Percentiles rank a stretch among this genome's conserved stretches.
These are phyloP conservation scores for Heliothis virescens DNA, from an alignment of 1,140 invertebrate genomes.

Conservation along the genomic window DNA sequence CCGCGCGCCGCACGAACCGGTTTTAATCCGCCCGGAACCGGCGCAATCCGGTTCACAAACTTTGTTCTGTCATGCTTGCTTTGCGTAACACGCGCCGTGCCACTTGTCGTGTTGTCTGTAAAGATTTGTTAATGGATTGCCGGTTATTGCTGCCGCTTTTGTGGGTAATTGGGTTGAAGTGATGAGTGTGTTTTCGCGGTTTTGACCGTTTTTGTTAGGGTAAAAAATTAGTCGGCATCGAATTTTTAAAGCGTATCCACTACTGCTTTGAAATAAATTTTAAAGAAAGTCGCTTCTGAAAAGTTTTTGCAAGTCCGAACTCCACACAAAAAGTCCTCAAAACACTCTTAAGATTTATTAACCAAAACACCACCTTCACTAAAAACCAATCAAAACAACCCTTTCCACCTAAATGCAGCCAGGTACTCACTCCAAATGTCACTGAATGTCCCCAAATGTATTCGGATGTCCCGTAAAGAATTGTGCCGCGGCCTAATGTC, in stretches of 20 bases:
- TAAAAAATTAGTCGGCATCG: too few species aligned
- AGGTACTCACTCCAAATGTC: conserved; percentile 49
- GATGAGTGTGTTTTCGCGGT: conserved; percentile 14
- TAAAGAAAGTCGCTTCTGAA: too few species aligned
- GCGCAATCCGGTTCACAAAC: conserved; percentile 77
- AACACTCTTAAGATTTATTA: too few species aligned
- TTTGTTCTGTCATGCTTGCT: conserved; percentile 73
- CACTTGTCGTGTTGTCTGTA: conserved; percentile 57
- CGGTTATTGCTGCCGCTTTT: conserved; percentile 51
- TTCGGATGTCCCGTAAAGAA: conserved; percentile 69
- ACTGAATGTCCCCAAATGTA: conserved; percentile 68
- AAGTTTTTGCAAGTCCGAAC: too few species aligned
- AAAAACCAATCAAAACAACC: conserved; percentile 53
- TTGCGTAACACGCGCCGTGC: conserved; percentile 69
- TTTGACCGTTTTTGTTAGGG: background rate
- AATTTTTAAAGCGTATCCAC: too few species aligned
- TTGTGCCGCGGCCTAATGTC: conserved; percentile 64
- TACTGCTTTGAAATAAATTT: too few species aligned
- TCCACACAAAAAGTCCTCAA: background rate
- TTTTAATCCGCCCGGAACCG: conserved; percentile 63
- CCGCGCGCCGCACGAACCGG: conserved; percentile 59
- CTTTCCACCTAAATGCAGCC: conserved; percentile 75
- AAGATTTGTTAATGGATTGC: conserved; percentile 63
- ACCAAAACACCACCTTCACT: too few species aligned
- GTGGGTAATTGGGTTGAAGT: conserved; percentile 16